Percentiles rank a stretch among this genome's conserved stretches.
phyloP scores from a whole-genome alignment of 1,140 invertebrate genomes.

The Drosophila pandora region DNA sequence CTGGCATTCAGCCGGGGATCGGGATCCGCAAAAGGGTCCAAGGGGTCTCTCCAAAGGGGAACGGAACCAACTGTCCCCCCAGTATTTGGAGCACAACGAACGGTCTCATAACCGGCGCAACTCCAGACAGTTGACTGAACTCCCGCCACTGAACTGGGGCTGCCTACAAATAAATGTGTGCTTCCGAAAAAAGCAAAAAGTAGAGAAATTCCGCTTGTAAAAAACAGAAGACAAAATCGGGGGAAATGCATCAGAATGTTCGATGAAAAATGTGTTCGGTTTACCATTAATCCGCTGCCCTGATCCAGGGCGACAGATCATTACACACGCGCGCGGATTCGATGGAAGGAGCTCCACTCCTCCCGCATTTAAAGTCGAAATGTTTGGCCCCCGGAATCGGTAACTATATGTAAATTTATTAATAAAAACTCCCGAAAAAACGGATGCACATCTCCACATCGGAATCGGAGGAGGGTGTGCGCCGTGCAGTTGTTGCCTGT shows the following conservation, averaged over 20 bases:
- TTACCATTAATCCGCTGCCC: slow-evolving; percentile 81
- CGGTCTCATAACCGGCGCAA: slow-evolving; percentile 61
- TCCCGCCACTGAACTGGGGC: slow-evolving; percentile 1
- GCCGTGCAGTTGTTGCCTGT: slow-evolving; percentile 60
- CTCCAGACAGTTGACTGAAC: slow-evolving; percentile 62
- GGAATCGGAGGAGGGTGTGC: not conserved
- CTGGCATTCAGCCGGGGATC: slow-evolving; percentile 50
- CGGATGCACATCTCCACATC: slow-evolving; percentile 27
- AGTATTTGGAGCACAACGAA: slow-evolving; percentile 69
- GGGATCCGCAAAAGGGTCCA: slow-evolving; percentile 8
- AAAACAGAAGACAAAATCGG: slow-evolving; percentile 39
- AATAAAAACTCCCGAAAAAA: slow-evolving; percentile 68
- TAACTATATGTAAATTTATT: slow-evolving; percentile 70
- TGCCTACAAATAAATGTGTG: slow-evolving; percentile 52
- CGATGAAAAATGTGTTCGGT: slow-evolving; percentile 81
- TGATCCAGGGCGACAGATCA: slow-evolving; percentile 82
- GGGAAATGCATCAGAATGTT: slow-evolving; percentile 60
- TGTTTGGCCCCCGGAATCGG: slow-evolving; percentile 13
- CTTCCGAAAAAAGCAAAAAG: slow-evolving; percentile 16
- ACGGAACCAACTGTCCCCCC: slow-evolving; percentile 57
- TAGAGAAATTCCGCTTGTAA: slow-evolving; percentile 23
- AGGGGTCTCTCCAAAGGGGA: slow-evolving; percentile 1
- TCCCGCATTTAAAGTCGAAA: not conserved
- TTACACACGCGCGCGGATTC: slow-evolving; percentile 72
- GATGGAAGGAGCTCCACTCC: not conserved